phyloP scores from a whole-genome alignment of 2,888 invertebrate genomes.

The Clistopyga incitator region DNA sequence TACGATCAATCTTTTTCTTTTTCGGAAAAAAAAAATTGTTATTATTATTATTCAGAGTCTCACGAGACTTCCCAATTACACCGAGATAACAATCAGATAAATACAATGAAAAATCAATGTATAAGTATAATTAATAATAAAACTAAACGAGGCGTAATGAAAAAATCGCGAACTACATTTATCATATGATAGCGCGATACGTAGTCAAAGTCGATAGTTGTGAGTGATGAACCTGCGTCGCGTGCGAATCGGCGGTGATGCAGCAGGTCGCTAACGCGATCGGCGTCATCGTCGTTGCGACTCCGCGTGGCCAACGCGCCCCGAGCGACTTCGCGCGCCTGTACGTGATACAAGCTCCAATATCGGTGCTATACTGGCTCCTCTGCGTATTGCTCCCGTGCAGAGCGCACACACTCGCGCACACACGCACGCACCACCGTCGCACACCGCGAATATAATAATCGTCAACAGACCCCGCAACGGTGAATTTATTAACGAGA shows the following conservation, averaged over 20 bases:
- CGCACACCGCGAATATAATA: background rate
- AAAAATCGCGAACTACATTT: conserved; percentile 78
- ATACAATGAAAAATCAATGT: conserved; percentile 31
- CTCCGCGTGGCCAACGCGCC: conserved; percentile 51
- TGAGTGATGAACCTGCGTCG: conserved; percentile 66
- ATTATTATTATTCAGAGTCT: background rate
- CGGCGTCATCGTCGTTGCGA: conserved; percentile 72
- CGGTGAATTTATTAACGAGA: background rate
- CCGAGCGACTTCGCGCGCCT: background rate
- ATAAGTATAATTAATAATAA: conserved; percentile 60
- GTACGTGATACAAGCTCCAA: background rate
- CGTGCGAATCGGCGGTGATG: conserved; percentile 59
- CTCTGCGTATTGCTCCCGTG: conserved; percentile 22
- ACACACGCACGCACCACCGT: conserved; percentile 38
- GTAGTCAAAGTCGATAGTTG: conserved; percentile 67
- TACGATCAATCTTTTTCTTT: conserved; percentile 2
- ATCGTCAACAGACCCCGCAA: background rate
- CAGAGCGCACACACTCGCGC: conserved; percentile 17
- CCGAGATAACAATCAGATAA: conserved; percentile 39
- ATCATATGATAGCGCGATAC: conserved; percentile 77
- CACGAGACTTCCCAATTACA: background rate
- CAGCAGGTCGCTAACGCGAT: conserved; percentile 64
- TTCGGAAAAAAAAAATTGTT: background rate
- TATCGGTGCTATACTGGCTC: background rate
- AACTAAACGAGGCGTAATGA: conserved; percentile 61